These are phyloP conservation scores for Gari tellinella DNA, from an alignment of 2,888 invertebrate genomes.

Conservation along the genomic window DNA sequence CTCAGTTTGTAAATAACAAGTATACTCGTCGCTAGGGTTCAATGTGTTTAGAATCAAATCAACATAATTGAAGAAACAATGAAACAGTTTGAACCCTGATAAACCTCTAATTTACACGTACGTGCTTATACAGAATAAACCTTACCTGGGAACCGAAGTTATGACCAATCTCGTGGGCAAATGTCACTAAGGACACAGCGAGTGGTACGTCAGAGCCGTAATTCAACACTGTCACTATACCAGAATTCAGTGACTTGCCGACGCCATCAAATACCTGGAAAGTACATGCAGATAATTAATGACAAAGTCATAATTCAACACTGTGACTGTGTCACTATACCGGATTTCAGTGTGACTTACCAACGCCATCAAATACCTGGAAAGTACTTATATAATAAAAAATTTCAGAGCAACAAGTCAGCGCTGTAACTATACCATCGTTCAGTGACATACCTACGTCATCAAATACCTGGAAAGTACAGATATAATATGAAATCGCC, in stretches of 20 bases:
- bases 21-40: no score
- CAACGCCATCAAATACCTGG: constrained; percentile 16
- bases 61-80: no score
- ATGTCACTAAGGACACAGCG: constrained; percentile 97
- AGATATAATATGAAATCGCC: no score
- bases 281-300: constrained; percentile 54
- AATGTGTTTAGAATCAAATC: no score
- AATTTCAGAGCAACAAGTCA: constrained; percentile 93
- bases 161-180: constrained; percentile 99
- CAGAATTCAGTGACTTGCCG: constrained; percentile 95
- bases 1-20: no score
- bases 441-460: constrained; percentile 91
- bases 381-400: not conserved
- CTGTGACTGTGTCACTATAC: constrained; percentile 99
- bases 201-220: constrained; percentile 90
- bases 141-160: constrained; percentile 91
- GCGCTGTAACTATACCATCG: constrained; percentile 99
- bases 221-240: constrained; percentile 99
- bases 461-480: no score
- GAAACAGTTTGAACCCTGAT: no score
- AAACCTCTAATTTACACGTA: no score
- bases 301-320: constrained; percentile 95
- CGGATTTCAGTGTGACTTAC: constrained; percentile 97
- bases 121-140: no score
- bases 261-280: constrained; percentile 22